Conservation (phyloP, 2,113 vertebrate species). For the Syngnathus floridae region DNA sequence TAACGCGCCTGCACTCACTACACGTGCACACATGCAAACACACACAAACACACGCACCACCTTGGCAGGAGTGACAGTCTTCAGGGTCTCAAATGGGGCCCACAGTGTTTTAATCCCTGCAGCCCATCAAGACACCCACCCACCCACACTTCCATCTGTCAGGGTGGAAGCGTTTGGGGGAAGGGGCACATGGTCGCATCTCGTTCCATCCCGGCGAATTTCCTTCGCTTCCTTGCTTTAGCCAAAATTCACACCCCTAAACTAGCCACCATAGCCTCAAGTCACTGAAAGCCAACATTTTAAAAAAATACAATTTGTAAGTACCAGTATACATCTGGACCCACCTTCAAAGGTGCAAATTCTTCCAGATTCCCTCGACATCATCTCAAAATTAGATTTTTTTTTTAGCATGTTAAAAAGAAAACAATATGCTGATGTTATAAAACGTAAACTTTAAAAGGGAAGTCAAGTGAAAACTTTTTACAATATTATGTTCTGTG, state of each 20-base stretch:
- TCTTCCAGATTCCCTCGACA: not conserved
- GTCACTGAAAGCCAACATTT: not conserved
- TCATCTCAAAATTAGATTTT: not conserved
- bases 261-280: slow-evolving; percentile 53
- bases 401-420: not conserved
- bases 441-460: not conserved
- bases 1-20: slow-evolving; percentile 42
- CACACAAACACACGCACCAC: slow-evolving; percentile 42
- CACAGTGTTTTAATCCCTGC: slow-evolving; percentile 64
- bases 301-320: not conserved
- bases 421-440: not conserved
- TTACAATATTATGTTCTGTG: no score
- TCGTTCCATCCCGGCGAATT: slow-evolving; percentile 72
- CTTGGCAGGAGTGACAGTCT: slow-evolving; percentile 46
- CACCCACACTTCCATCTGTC: slow-evolving; percentile 71
- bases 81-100: slow-evolving; percentile 57
- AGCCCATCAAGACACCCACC: slow-evolving; percentile 56
- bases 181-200: slow-evolving; percentile 49
- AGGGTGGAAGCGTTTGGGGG: slow-evolving; percentile 57
- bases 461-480: no score
- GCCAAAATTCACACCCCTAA: slow-evolving; percentile 71
- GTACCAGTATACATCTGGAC: not conserved
- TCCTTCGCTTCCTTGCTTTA: slow-evolving; percentile 69
- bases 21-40: slow-evolving; percentile 39
- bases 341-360: not conserved